Conservation (phyloP, 2,888 invertebrate genomes). For the Holacanthella duospinosa region DNA sequence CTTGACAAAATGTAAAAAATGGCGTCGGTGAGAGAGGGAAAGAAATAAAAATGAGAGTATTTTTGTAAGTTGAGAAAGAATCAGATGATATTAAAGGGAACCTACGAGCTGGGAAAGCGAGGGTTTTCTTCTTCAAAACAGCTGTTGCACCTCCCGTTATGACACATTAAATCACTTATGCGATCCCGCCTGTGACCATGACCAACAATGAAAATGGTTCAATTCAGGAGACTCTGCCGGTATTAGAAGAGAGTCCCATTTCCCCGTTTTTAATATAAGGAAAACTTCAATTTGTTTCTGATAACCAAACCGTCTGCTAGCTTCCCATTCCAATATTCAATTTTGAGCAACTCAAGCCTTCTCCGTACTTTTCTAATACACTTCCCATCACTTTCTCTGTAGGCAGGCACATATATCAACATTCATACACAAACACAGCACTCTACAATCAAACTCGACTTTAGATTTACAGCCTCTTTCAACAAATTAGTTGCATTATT, state of each 20-base stretch:
- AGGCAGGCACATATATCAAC: background rate
- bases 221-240: constrained; percentile 7
- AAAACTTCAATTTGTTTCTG: constrained; percentile 34
- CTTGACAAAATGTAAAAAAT: background rate
- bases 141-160: constrained; percentile 37
- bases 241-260: background rate
- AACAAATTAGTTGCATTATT: no score
- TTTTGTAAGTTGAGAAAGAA: background rate
- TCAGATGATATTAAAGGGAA: background rate
- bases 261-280: constrained; percentile 22
- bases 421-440: constrained; percentile 6
- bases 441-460: no score
- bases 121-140: constrained; percentile 38
- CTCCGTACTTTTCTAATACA: constrained; percentile 13
- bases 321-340: constrained; percentile 31
- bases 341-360: constrained; percentile 11
- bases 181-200: constrained; percentile 9
- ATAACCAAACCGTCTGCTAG: constrained; percentile 23
- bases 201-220: constrained; percentile 18
- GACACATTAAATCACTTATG: constrained; percentile 38
- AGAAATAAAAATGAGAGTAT: background rate
- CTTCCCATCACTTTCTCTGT: constrained; percentile 4
- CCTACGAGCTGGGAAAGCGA: constrained; percentile 21
- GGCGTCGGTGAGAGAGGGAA: background rate
- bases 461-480: background rate